Evolutionary conservation across 1,140 invertebrate species (phyloP), one percentile per base, ranked within the genome.

Genomic region (Thalassaphorura encarpata): DNA sequence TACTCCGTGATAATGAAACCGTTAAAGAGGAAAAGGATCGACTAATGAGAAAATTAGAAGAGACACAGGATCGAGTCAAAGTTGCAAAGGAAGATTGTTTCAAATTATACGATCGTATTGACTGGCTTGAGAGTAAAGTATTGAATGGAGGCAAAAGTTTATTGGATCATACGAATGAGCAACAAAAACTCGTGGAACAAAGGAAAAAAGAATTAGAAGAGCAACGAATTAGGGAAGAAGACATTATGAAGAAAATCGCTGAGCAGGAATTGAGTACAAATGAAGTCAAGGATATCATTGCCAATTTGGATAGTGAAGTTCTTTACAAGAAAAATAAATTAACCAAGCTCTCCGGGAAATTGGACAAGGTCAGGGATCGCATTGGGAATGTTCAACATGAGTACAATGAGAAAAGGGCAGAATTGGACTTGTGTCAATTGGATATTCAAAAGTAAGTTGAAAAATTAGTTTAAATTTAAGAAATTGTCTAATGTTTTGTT

Each of bases 101-200:
- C 47, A 71, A 73, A 52, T 67, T 83, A 4, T 71, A 69, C 11
- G 58, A 67, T 55, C 76, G 81, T 68, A 75, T 81, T 61, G 68
- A 75, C 52, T 78, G 84, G 41, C 80, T 96, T 70, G 89, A 95
- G 70, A 87, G 87, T 63, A 88, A 93, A 68, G 73, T 96, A 56
- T 79, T 96, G 28, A 80, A 81, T 57, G 92, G 91, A 28, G 77
- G 76, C 1, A 89, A 87, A 69, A 89, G 90, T 70, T 84, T 96
- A 45, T 78, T 93, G 21, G 89, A 94, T 70, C 88, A 90, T 66
- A 89, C 63, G 24, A 64, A 64, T 50, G 59, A 64, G 43, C 63
- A 64, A 39, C 59, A 64, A 54, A 57, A 58, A 45, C 54, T 58
- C 3, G 58, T 62, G 39, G 52, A 62, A 27, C 27, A 56, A 39